A percentile compares a stretch with the other conserved stretches of the same genome.
These are phyloP conservation scores for Salvator merianae DNA, from an alignment of 2,113 vertebrate species.

Conservation along the genomic window DNA sequence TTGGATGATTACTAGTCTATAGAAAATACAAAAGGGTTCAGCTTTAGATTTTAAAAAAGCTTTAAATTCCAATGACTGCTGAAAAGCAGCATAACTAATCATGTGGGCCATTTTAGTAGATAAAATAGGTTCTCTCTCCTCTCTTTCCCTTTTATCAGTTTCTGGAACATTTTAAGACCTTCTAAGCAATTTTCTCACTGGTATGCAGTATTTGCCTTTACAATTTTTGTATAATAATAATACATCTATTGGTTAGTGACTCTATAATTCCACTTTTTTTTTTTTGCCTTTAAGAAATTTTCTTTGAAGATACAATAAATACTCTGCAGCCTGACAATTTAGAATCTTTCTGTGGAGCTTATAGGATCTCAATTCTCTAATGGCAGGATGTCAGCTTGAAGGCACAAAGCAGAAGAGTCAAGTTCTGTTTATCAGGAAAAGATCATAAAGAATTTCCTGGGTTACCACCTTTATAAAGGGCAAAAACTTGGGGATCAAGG, in stretches of 20 bases:
- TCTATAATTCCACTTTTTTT: too few relatives aligned
- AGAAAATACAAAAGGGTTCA: too few relatives aligned
- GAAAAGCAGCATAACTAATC: neutral
- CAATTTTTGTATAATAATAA: too few relatives aligned
- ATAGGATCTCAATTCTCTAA: neutral
- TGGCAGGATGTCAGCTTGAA: neutral
- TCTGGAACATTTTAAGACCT: neutral
- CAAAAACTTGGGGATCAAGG: too few relatives aligned
- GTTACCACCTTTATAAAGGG: neutral
- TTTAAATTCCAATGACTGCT: neutral
- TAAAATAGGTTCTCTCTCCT: neutral
- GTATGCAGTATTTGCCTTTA: too few relatives aligned
- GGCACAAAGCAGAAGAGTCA: neutral
- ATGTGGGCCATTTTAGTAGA: neutral
- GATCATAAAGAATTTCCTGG: neutral
- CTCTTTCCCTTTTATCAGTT: neutral
- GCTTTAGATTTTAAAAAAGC: too few relatives aligned
- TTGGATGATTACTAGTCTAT: neutral
- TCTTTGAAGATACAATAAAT: neutral
- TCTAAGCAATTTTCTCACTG: neutral
- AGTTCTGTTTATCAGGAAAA: neutral
- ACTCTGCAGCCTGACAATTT: neutral
- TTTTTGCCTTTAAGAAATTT: too few relatives aligned
- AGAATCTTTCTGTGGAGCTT: neutral
- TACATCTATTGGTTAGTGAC: too few relatives aligned